Conservation (phyloP, 1,140 invertebrate genomes). For the Trichonephila inaurata region DNA sequence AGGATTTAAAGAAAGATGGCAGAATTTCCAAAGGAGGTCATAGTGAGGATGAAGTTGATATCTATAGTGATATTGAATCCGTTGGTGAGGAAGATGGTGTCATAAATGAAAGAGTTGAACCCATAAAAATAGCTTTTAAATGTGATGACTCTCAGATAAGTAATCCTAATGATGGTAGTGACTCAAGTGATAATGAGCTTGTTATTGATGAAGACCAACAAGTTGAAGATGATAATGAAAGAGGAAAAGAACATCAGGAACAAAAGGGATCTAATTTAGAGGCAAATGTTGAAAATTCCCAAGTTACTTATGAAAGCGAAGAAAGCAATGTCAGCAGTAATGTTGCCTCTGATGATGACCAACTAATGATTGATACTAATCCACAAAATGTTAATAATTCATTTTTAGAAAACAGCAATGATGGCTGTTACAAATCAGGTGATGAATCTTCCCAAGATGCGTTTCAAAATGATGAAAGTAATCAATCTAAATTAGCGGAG, state of each 20-base stretch:
- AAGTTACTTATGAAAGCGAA: slow-evolving; percentile 14
- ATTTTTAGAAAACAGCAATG: slow-evolving; percentile 27
- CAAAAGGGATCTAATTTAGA: not conserved
- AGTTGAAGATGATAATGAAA: slow-evolving; percentile 70
- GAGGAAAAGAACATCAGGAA: slow-evolving; percentile 1
- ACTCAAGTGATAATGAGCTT: slow-evolving; percentile 78
- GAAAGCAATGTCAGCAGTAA: slow-evolving; percentile 38
- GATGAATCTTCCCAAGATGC: slow-evolving; percentile 18
- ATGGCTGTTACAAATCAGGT: slow-evolving; percentile 17
- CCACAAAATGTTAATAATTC: slow-evolving; percentile 16
- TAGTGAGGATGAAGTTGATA: slow-evolving; percentile 80
- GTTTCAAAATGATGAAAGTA: slow-evolving; percentile 52
- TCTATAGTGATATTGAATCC: slow-evolving; percentile 84
- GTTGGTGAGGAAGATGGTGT: slow-evolving; percentile 77
- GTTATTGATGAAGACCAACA: slow-evolving; percentile 78
- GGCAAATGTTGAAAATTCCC: not conserved
- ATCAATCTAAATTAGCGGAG: not conserved
- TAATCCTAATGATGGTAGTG: slow-evolving; percentile 54
- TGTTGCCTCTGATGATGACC: slow-evolving; percentile 27
- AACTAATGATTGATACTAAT: slow-evolving; percentile 44
- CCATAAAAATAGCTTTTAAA: slow-evolving; percentile 39
- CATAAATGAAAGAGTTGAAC: slow-evolving; percentile 47
- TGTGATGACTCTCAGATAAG: slow-evolving; percentile 61
- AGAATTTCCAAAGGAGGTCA: slow-evolving; percentile 48
- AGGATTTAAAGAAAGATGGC: slow-evolving; percentile 53